These are phyloP conservation scores for Zalophus californianus DNA, from an alignment of 2,797 vertebrate genomes.

Conservation along the genomic window DNA sequence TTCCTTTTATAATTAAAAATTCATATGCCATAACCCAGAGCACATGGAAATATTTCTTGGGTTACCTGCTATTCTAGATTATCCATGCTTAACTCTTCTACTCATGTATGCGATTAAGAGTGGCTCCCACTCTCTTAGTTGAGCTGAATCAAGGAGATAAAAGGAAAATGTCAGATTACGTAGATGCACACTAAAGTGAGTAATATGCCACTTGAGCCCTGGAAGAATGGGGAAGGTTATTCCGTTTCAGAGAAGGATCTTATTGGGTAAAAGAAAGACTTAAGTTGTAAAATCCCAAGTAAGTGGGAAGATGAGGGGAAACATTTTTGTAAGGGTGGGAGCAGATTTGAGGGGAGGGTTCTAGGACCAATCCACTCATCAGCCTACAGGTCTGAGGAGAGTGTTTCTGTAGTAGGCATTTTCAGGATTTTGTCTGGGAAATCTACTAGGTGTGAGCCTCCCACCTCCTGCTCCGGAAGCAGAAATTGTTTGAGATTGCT, in stretches of 20 bases:
- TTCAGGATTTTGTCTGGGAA: neutral
- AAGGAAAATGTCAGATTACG: neutral
- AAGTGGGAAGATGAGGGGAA: neutral
- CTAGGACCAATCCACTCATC: neutral
- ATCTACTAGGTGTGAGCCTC: neutral
- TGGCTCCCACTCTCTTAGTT: neutral
- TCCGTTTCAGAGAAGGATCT: neutral
- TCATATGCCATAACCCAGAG: constrained; percentile 40
- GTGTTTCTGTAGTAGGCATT: neutral
- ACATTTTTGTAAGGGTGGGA: neutral
- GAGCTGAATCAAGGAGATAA: neutral
- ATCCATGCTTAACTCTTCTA: constrained; percentile 49
- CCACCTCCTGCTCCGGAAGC: neutral
- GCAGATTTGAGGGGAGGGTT: neutral
- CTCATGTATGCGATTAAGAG: constrained; percentile 47
- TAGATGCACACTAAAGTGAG: neutral
- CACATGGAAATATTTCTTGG: constrained; percentile 64
- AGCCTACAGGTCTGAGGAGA: neutral
- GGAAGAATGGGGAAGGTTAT: neutral
- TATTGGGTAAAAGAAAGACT: neutral
- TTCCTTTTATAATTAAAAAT: constrained; percentile 53
- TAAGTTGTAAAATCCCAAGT: neutral
- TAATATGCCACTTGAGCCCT: neutral
- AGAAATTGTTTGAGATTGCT: neutral
- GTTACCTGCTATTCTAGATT: constrained; percentile 70